Evolutionary conservation across 2,797 vertebrate species (phyloP).

Genomic region (Pangasius mekongensis): DNA sequence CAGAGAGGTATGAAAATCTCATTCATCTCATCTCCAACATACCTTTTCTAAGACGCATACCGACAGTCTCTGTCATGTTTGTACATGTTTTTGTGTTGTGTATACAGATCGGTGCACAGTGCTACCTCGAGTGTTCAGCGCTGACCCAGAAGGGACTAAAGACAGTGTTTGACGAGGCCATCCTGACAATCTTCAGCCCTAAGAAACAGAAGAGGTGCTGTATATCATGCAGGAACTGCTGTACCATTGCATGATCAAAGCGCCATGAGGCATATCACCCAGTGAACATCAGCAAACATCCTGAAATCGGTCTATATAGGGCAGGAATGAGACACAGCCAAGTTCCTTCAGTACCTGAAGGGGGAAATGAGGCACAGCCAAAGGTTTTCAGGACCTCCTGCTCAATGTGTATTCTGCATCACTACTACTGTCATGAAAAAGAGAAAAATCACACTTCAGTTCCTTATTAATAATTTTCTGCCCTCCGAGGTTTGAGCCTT

Average conservation of each 20-base stretch:
- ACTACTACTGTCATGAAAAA: not conserved
- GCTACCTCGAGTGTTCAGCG: constrained; percentile 87
- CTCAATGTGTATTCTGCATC: constrained; percentile 37
- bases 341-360: constrained; percentile 22
- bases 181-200: constrained; percentile 86
- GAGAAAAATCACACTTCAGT: not conserved
- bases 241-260: constrained; percentile 76
- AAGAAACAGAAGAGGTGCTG: constrained; percentile 82
- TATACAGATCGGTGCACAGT: constrained; percentile 85
- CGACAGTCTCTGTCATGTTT: not conserved
- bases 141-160: constrained; percentile 89
- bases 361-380: constrained; percentile 12
- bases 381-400: constrained; percentile 23
- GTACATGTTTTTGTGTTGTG: constrained; percentile 17
- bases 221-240: constrained; percentile 72
- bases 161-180: constrained; percentile 87
- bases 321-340: constrained; percentile 18
- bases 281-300: constrained; percentile 38
- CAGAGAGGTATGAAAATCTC: constrained; percentile 76
- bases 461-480: not conserved
- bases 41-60: not conserved
- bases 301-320: constrained; percentile 17
- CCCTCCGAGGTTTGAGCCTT: not conserved
- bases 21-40: not conserved
- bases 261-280: constrained; percentile 34